Base-by-base conservation (phyloP, 2,113 vertebrate genomes). In the Barnardius zonarius region DNA sequence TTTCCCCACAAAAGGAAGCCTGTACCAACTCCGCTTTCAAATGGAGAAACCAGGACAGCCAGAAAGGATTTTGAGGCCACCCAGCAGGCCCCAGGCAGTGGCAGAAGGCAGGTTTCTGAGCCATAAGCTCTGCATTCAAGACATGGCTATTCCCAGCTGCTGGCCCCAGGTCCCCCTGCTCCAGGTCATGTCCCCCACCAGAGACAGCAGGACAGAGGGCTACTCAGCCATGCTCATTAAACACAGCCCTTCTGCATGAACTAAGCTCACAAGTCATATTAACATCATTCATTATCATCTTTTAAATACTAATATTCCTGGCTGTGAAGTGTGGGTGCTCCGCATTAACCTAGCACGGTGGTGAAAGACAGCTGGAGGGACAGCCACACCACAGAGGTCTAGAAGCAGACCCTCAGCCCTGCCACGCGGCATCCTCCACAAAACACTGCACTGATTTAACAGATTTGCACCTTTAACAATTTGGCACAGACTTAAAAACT, bases 381-480 rank as follows among this genome's bases (percentile, higher is more conserved):
- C 30, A 74, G 46, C 13, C 9, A 17, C 52, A n/a, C 4, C n/a
- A 30, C 57, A 6, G 1, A 11, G 6, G 64, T 33, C 35, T 37
- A 20, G 2, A 67, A 70, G 23, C 22, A 33, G 25, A 22, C 30
- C 72, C 59, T 64, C 76, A 54, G 80, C 80, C 72, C 15, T 5
- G 35, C 25, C 73, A 61, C 1, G 0, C 35, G 4, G 46, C 37
- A 57, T 54, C 76, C 59, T 78, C 59, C 83, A 90, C 64, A 55
- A 83, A 87, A 88, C 28, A 77, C 88, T 54, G 83, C 72, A 83
- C 22, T 61, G 30, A 39, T 67, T 70, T 51, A 54, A 94, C 85
- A 70, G 93, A 90, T 96, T 72, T 86, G 87, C 73, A 94, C 94
- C 92, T 96, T 94, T 51, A 86, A 88, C 72, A 68, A 39, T 70